Base-by-base conservation (phyloP, 2,113 vertebrate genomes). In the Bambusicola thoracicus region DNA sequence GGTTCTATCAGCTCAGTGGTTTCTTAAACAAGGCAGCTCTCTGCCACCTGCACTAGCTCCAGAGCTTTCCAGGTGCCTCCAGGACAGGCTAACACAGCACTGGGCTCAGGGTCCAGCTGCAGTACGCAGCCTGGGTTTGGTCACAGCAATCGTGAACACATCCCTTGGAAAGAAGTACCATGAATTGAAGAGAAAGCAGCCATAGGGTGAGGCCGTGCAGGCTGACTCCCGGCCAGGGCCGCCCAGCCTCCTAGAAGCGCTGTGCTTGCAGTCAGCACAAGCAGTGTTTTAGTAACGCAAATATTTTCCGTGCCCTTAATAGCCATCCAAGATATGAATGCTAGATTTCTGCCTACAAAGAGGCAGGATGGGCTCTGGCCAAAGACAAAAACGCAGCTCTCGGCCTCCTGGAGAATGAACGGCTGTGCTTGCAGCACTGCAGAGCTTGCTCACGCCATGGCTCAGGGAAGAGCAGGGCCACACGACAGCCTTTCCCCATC, bases 361-460 rank as follows among this genome's bases (percentile, higher is more conserved):
- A 8, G 21, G 55, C 72, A n/a, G 76, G 58, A 8, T 4, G 36
- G 59, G 58, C 70, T 74, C 66, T 20, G 65, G 58, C 77, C 89
- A 58, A 59, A 66, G 38, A 48, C 34, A 32, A 5, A 36, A 38
- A 8, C 0, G 0, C 58, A 22, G 19, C 34, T 1, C 40, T 29
- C 21, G n/a, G 61, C 53, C 38, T 36, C 17, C 30, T 1, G 22
- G 15, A 48, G 18, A 44, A 41, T n/a, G 9, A 2, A 21, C 51
- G 0, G 2, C 63, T 7, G 29, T 2, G 1, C n/a, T 15, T 1
- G 4, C 30, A 5, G 65, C 3, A 0, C 41, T 5, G 56, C 11
- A 5, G 6, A 46, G 25, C 9, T 30, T 24, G 40, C 67, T 74
- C 2, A 1, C 30, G 6, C 51, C 11, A 4, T 13, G 51, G 16